phyloP scores from a whole-genome alignment of 2,888 invertebrate species.

The Leptopterna dolabrata region DNA sequence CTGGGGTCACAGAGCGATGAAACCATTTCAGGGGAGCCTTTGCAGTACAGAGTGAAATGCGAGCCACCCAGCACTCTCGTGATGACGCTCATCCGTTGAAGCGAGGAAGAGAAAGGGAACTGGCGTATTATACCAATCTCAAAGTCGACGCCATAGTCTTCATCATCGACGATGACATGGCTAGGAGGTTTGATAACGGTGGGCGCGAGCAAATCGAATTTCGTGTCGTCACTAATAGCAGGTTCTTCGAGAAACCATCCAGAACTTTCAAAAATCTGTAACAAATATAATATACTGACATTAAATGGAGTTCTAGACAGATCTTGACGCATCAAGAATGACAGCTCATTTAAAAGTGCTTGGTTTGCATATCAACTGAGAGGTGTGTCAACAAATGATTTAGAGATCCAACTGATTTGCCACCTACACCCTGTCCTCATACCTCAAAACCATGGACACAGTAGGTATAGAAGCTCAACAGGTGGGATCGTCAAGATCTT shows the following conservation, averaged over 20 bases:
- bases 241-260: slow-evolving; percentile 92
- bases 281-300: neutral
- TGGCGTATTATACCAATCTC: slow-evolving; percentile 88
- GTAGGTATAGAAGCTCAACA: no score
- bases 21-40: slow-evolving; percentile 95
- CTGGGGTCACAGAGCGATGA: slow-evolving; percentile 74
- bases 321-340: no score
- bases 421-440: no score
- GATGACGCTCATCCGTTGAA: slow-evolving; percentile 92
- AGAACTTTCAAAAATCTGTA: slow-evolving; percentile 93
- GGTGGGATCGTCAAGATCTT: no score
- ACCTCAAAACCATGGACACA: no score
- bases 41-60: slow-evolving; percentile 84
- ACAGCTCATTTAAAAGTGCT: no score
- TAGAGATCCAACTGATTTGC: no score
- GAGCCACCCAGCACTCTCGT: slow-evolving; percentile 79
- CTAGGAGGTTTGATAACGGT: slow-evolving; percentile 80
- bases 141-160: slow-evolving; percentile 66
- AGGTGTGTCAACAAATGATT: no score
- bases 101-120: slow-evolving; percentile 86
- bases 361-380: no score
- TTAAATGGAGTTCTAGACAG: no score
- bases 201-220: slow-evolving; percentile 88
- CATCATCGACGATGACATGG: slow-evolving; percentile 56
- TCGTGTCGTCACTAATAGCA: slow-evolving; percentile 83